These are phyloP conservation scores for Parnassius orleans DNA, from an alignment of 2,888 invertebrate genomes.

Conservation along the genomic window DNA sequence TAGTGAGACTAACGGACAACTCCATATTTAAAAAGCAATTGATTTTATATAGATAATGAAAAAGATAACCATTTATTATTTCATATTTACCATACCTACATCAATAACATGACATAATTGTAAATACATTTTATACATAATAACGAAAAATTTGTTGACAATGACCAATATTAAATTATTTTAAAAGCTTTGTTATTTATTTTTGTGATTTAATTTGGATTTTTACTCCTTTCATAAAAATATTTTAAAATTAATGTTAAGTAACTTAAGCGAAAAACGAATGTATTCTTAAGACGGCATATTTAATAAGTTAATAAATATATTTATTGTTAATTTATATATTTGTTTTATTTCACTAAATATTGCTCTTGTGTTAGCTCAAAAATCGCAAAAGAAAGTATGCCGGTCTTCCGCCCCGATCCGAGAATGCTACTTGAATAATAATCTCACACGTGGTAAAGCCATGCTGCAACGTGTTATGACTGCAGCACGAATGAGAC, in stretches of 20 bases:
- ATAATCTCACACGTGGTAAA: too few species aligned
- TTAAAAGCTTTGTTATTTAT: conserved; percentile 23
- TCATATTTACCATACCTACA: conserved; percentile 1
- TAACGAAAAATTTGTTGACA: conserved; percentile 6
- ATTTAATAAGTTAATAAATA: conserved; percentile 67
- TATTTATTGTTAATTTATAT: conserved; percentile 66
- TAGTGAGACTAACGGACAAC: too few species aligned
- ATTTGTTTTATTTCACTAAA: conserved; percentile 13
- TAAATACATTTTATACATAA: conserved; percentile 14
- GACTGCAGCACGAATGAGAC: too few species aligned
- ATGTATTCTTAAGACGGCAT: conserved; percentile 43
- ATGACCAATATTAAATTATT: conserved; percentile 26
- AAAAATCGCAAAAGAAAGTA: background rate
- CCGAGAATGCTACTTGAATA: too few species aligned
- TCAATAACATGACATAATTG: conserved; percentile 8
- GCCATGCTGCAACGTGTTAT: too few species aligned
- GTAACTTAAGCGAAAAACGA: conserved; percentile 23
- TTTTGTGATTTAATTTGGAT: conserved; percentile 17
- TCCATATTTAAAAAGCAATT: too few species aligned
- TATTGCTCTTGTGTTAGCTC: background rate
- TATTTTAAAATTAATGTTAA: conserved; percentile 5
- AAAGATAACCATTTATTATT: conserved; percentile 8
- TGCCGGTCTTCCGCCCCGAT: too few species aligned
- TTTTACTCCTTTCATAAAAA: conserved; percentile 14
- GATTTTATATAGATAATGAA: background rate